Evolutionary conservation across 2,888 invertebrate species (phyloP).

Genomic region (Watsonalla binaria): DNA sequence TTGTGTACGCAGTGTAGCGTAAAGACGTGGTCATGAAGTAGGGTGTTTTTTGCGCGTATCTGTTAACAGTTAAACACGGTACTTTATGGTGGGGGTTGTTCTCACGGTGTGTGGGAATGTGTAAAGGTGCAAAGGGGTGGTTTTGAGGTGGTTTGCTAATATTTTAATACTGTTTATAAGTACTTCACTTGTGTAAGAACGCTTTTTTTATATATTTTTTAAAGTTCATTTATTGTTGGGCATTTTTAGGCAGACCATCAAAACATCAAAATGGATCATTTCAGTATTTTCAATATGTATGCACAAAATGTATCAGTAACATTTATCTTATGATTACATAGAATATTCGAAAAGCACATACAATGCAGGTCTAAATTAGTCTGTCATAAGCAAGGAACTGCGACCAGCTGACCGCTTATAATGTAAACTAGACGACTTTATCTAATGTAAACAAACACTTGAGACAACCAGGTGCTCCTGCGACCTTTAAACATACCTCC

Average conservation of each 20-base stretch:
- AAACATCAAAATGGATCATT: no score
- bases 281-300: no score
- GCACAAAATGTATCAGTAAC: no score
- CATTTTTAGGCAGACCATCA: no score
- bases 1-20: slow-evolving; percentile 42
- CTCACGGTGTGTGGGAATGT: slow-evolving; percentile 76
- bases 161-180: slow-evolving; percentile 2
- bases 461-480: slow-evolving; percentile 52
- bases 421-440: background rate
- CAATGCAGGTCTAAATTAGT: no score
- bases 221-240: background rate
- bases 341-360: no score
- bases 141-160: slow-evolving; percentile 16
- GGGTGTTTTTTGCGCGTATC: slow-evolving; percentile 34
- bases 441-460: slow-evolving; percentile 2
- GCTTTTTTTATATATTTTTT: slow-evolving; percentile 3
- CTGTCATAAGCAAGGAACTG: no score
- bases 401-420: no score
- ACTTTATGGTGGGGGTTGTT: slow-evolving; percentile 62
- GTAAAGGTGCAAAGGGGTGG: slow-evolving; percentile 65
- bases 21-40: slow-evolving; percentile 47
- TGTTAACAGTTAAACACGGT: slow-evolving; percentile 39
- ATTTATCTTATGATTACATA: no score
- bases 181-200: no score
- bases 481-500: slow-evolving; percentile 58